These are phyloP conservation scores for Upupa epops DNA, from an alignment of 2,113 vertebrate species.

Conservation along the genomic window DNA sequence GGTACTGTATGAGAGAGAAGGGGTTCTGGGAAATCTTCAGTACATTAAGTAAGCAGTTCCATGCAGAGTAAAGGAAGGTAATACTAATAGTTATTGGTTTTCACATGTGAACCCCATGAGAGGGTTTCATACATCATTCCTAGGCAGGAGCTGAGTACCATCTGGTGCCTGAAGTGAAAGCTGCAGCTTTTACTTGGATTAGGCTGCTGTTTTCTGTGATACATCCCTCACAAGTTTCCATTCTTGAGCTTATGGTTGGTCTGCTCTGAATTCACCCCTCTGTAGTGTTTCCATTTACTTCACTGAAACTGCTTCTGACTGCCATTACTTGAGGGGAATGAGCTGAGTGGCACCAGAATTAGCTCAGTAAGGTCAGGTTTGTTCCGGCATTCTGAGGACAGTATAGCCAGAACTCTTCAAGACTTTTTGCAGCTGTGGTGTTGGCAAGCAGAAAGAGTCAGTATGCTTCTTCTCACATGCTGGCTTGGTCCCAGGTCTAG, in stretches of 20 bases:
- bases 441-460: neutral
- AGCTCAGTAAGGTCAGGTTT: neutral
- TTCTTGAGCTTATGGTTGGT: neutral
- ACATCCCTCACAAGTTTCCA: neutral
- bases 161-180: neutral
- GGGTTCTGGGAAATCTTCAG: neutral
- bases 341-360: neutral
- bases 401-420: neutral
- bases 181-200: neutral
- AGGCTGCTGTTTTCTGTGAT: neutral
- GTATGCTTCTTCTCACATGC: neutral
- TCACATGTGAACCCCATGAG: fast-evolving
- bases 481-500: neutral
- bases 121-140: too few species aligned
- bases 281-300: neutral
- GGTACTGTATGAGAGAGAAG: neutral
- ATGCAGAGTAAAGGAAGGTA: neutral
- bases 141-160: neutral
- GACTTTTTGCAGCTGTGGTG: neutral
- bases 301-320: neutral
- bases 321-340: neutral
- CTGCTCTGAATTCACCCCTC: neutral
- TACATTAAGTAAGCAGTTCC: neutral
- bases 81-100: neutral
- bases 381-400: neutral